Evolutionary conservation across 1,140 invertebrate genomes (phyloP).

Genomic region (Apis cerana): DNA sequence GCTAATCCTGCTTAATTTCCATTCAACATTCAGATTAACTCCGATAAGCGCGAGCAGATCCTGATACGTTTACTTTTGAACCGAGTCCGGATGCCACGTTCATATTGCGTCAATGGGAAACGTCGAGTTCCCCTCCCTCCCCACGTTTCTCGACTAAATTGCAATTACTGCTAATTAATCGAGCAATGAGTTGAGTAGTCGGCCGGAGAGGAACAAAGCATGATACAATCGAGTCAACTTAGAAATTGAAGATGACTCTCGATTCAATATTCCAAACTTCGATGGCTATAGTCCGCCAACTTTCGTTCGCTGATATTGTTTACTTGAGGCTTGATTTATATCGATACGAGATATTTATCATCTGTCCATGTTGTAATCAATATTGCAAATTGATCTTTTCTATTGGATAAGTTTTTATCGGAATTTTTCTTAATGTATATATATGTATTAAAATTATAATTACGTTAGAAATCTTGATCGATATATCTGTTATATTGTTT

Average conservation of each 20-base stretch:
- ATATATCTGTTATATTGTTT: too few relatives aligned
- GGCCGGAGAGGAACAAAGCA: conserved; percentile 34
- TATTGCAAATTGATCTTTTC: background rate
- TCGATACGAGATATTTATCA: background rate
- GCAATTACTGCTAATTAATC: conserved; percentile 77
- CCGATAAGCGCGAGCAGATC: background rate
- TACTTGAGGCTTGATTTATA: background rate
- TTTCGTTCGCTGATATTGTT: background rate
- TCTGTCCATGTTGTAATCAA: background rate
- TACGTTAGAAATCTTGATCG: too few relatives aligned
- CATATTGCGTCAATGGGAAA: conserved; percentile 27
- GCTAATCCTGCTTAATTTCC: background rate
- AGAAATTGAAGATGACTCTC: conserved; percentile 55
- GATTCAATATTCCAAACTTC: conserved; percentile 41
- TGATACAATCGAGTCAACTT: conserved; percentile 27
- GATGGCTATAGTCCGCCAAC: conserved; percentile 12
- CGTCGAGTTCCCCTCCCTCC: conserved; percentile 25
- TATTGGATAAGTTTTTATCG: too few relatives aligned
- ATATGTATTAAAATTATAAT: too few relatives aligned
- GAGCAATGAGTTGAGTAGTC: conserved; percentile 57
- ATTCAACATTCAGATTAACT: background rate
- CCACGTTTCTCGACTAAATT: conserved; percentile 64
- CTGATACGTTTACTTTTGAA: conserved; percentile 1
- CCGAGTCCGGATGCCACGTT: background rate
- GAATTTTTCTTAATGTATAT: too few relatives aligned